Conservation (phyloP, 1,140 invertebrate species). For the Trypoxylus dichotomus region DNA sequence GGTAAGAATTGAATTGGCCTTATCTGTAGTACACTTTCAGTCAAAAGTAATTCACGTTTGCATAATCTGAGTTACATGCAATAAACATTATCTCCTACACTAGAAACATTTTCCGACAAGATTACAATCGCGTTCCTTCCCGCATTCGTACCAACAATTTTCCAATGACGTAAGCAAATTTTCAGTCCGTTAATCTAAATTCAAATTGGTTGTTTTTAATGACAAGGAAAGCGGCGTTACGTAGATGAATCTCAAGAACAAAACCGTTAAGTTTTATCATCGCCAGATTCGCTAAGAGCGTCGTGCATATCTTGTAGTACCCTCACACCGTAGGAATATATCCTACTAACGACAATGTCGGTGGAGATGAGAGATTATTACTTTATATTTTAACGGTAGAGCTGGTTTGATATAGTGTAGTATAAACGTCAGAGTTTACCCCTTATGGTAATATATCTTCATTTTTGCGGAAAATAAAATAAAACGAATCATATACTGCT, state of each 20-base stretch:
- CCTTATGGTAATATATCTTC: not conserved
- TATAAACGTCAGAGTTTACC: constrained; percentile 1
- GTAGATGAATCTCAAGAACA: not conserved
- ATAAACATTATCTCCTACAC: too few species aligned
- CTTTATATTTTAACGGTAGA: not conserved
- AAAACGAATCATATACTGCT: not conserved
- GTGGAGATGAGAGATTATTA: not conserved
- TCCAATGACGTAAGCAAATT: not conserved
- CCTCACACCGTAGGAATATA: not conserved
- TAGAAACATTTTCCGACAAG: not conserved
- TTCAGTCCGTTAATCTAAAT: not conserved
- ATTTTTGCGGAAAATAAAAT: not conserved
- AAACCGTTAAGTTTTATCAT: not conserved
- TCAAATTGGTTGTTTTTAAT: constrained; percentile 1
- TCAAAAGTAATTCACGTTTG: not conserved
- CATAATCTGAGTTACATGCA: not conserved
- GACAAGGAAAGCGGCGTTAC: not conserved
- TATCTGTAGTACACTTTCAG: too few species aligned
- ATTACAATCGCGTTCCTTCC: not conserved
- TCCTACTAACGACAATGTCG: not conserved
- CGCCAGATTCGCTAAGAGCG: not conserved
- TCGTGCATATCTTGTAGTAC: not conserved
- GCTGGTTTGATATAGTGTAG: not conserved
- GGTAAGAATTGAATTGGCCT: too few species aligned
- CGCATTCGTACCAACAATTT: not conserved